phyloP scores from a whole-genome alignment of 2,888 invertebrate genomes.

The Heteromurus nitidus region DNA sequence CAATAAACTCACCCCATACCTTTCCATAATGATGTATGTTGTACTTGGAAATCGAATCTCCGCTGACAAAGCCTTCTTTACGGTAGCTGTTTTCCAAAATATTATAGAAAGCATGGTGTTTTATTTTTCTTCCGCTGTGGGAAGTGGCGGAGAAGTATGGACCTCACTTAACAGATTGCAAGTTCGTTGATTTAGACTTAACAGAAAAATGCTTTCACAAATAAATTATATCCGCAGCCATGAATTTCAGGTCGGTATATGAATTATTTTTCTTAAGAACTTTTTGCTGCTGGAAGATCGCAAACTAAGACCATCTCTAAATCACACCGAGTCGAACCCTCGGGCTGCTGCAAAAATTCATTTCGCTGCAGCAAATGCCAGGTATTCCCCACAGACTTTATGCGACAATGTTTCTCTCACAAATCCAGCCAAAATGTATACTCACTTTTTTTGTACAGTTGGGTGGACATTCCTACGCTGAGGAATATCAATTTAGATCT shows the following conservation, averaged over 20 bases:
- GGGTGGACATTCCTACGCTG: slow-evolving; percentile 77
- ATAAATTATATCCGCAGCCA: not conserved
- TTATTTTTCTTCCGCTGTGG: slow-evolving; percentile 75
- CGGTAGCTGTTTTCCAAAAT: slow-evolving; percentile 66
- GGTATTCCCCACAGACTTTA: slow-evolving; percentile 19
- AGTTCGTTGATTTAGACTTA: slow-evolving; percentile 22
- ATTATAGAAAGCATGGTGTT: slow-evolving; percentile 65
- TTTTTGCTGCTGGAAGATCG: slow-evolving; percentile 58
- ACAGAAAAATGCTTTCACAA: not conserved
- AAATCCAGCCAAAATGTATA: not conserved
- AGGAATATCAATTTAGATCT: slow-evolving; percentile 82
- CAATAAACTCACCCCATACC: slow-evolving; percentile 76
- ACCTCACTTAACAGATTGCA: slow-evolving; percentile 57
- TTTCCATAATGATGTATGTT: slow-evolving; percentile 69
- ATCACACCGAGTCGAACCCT: slow-evolving; percentile 2
- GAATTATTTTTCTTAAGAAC: slow-evolving; percentile 10
- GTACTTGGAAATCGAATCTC: slow-evolving; percentile 75
- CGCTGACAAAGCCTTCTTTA: slow-evolving; percentile 80
- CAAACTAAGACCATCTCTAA: slow-evolving; percentile 25
- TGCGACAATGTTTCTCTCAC: not conserved
- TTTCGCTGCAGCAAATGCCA: slow-evolving; percentile 37
- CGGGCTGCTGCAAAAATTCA: not conserved
- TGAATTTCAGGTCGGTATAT: not conserved
- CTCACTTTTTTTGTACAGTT: slow-evolving; percentile 56
- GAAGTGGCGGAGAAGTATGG: slow-evolving; percentile 73